These are phyloP conservation scores for Saguinus imperator DNA, from an alignment of 2,113 vertebrate genomes.

Conservation along the genomic window DNA sequence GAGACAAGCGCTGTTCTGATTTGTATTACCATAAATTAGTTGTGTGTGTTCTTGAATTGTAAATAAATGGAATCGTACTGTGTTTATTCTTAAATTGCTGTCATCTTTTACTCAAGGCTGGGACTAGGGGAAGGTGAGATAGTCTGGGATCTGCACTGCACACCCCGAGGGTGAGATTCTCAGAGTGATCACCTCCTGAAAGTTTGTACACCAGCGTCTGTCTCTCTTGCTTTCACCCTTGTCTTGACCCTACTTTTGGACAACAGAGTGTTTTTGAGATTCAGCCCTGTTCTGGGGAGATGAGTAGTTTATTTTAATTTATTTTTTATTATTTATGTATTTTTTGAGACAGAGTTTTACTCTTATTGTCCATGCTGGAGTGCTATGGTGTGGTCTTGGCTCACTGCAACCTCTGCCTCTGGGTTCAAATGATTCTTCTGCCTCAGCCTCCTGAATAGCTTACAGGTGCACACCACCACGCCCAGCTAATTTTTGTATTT, in stretches of 20 bases:
- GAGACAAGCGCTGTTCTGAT: background rate
- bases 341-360: no score
- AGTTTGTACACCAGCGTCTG: background rate
- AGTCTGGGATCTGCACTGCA: background rate
- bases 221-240: background rate
- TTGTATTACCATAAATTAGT: background rate
- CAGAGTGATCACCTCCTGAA: background rate
- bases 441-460: no score
- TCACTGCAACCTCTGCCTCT: no score
- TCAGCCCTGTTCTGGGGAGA: background rate
- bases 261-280: background rate
- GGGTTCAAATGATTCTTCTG: no score
- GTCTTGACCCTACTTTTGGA: background rate
- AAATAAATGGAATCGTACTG: background rate
- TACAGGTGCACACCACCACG: rapidly evolving
- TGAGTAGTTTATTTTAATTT: no score
- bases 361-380: no score
- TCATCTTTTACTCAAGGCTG: background rate
- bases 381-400: no score
- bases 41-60: background rate
- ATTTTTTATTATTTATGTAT: no score
- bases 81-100: background rate
- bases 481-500: no score
- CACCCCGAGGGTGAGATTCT: background rate
- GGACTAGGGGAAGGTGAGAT: background rate